phyloP scores from a whole-genome alignment of 2,113 vertebrate species.

The Poeciliopsis occidentalis region DNA sequence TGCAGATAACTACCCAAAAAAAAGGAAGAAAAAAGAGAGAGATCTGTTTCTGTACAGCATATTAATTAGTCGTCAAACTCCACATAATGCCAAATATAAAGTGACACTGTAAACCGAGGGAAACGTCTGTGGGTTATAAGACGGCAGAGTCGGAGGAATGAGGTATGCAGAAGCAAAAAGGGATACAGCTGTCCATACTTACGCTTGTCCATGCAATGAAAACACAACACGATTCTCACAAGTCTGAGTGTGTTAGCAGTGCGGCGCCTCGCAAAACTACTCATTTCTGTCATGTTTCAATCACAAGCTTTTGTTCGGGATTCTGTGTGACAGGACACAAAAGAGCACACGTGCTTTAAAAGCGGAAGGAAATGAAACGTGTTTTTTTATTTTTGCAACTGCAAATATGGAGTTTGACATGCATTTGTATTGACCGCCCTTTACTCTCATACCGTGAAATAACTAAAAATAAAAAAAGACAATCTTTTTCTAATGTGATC shows the following conservation, averaged over 20 bases:
- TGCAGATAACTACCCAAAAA: constrained; percentile 44
- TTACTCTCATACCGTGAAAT: neutral
- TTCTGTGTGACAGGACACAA: neutral
- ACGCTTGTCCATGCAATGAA: constrained; percentile 75
- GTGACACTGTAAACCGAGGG: constrained; percentile 73
- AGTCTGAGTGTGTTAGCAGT: constrained; percentile 35
- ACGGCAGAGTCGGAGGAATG: constrained; percentile 67
- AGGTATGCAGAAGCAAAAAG: constrained; percentile 74
- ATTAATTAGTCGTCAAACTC: constrained; percentile 51
- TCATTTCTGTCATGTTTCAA: neutral
- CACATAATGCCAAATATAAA: constrained; percentile 71
- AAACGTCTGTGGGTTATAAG: constrained; percentile 46
- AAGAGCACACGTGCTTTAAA: neutral
- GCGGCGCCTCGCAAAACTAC: neutral
- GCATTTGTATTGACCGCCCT: neutral
- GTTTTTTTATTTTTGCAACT: neutral
- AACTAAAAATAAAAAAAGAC: neutral
- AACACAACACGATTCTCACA: constrained; percentile 72
- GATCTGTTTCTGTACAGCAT: constrained; percentile 67
- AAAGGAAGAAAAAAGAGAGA: constrained; percentile 18
- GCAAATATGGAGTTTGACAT: neutral
- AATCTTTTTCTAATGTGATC: neutral
- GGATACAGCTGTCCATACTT: constrained; percentile 72
- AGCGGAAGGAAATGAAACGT: neutral
- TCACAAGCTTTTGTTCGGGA: neutral